Conservation (phyloP, 2,888 invertebrate genomes). For the Sussaba pulchella region DNA sequence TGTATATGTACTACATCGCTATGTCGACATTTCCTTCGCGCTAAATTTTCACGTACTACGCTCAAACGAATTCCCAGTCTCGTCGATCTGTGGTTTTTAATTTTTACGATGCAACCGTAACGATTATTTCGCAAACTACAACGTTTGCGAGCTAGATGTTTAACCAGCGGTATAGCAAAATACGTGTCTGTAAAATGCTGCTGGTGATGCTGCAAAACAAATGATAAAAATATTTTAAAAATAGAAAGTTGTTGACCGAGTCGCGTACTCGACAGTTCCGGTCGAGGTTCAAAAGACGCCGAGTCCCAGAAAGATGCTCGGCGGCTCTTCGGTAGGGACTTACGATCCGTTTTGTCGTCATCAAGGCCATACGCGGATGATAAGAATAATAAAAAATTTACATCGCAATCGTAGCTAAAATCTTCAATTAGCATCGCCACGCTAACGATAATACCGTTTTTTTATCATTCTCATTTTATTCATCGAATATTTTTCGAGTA, state of each 20-base stretch:
- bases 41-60: background rate
- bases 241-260: slow-evolving; percentile 55
- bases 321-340: slow-evolving; percentile 9
- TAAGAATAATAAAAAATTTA: slow-evolving; percentile 15
- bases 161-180: slow-evolving; percentile 11
- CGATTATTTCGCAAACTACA: background rate
- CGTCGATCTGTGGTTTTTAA: background rate
- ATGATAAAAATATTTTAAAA: background rate
- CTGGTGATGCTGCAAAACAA: background rate
- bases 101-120: background rate
- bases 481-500: slow-evolving; percentile 9
- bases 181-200: background rate
- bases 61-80: background rate
- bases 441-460: slow-evolving; percentile 13
- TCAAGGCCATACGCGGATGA: slow-evolving; percentile 48
- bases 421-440: slow-evolving; percentile 51
- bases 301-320: slow-evolving; percentile 37
- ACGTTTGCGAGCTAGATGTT: slow-evolving; percentile 8
- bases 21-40: background rate
- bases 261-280: slow-evolving; percentile 39
- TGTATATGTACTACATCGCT: background rate
- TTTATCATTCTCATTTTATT: slow-evolving; percentile 10
- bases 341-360: slow-evolving; percentile 22
- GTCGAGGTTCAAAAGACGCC: slow-evolving; percentile 45
- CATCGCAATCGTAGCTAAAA: slow-evolving; percentile 48